Conservation (phyloP, 2,113 vertebrate genomes). For the Cnemophilus loriae region DNA sequence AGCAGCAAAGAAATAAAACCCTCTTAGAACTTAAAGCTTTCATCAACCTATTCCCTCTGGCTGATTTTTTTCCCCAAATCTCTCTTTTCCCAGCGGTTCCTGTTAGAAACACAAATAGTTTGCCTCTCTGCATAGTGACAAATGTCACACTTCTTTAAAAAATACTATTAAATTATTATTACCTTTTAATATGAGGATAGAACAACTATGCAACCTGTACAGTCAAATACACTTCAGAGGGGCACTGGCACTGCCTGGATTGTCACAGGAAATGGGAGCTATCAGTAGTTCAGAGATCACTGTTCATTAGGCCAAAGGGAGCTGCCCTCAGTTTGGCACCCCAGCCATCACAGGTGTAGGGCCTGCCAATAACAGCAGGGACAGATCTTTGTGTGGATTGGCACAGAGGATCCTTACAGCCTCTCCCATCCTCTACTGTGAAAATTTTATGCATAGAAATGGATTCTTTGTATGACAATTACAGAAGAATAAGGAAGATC, state of each 20-base stretch:
- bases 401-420: neutral
- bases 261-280: neutral
- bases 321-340: neutral
- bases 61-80: neutral
- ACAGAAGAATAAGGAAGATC: neutral
- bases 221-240: neutral
- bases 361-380: neutral
- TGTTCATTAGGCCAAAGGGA: neutral
- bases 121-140: neutral
- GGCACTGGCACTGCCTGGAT: neutral
- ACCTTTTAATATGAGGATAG: neutral
- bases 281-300: neutral
- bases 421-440: neutral
- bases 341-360: neutral
- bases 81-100: constrained; percentile 15
- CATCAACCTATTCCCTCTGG: constrained; percentile 29
- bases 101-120: constrained; percentile 46
- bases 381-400: neutral
- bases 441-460: neutral
- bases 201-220: neutral
- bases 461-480: neutral
- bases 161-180: neutral
- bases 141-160: neutral
- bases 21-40: constrained; percentile 23
- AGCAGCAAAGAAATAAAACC: constrained; percentile 45